A percentile compares a stretch with the other conserved stretches of the same genome.
phyloP scores from a whole-genome alignment of 2,113 vertebrate genomes.

The Pelecanus crispus region DNA sequence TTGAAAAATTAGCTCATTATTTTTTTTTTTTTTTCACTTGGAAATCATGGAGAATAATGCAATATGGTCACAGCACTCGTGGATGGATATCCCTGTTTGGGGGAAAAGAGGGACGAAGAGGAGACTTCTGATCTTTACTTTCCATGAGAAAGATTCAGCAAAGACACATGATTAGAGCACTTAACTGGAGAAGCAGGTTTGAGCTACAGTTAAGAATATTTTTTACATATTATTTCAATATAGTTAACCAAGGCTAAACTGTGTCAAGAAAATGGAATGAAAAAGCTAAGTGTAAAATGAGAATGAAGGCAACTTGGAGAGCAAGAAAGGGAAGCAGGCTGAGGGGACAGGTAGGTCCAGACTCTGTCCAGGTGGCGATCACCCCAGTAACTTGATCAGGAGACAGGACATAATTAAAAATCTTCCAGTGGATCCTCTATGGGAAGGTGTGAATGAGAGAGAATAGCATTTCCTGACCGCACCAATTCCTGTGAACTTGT shows the following conservation, averaged over 20 bases:
- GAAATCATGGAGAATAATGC: not conserved
- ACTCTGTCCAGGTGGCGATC: not conserved
- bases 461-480: not conserved
- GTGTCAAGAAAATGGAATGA: not conserved
- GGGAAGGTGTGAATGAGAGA: not conserved
- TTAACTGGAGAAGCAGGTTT: not conserved
- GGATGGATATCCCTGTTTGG: not conserved
- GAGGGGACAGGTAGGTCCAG: not conserved
- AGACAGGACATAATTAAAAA: not conserved
- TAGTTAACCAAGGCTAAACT: not conserved
- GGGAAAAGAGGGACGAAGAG: not conserved
- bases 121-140: not conserved
- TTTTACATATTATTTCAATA: not conserved
- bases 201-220: not conserved
- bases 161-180: not conserved
- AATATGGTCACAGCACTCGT: not conserved
- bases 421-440: not conserved
- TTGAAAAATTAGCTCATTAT: not conserved
- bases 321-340: not conserved
- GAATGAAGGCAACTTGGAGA: not conserved
- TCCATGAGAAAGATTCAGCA: not conserved
- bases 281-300: not conserved
- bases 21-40: not conserved
- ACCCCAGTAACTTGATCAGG: not conserved
- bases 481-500: conserved; percentile 13